These are phyloP conservation scores for Gallinago stenura DNA, from an alignment of 2,797 vertebrate species.

Conservation along the genomic window DNA sequence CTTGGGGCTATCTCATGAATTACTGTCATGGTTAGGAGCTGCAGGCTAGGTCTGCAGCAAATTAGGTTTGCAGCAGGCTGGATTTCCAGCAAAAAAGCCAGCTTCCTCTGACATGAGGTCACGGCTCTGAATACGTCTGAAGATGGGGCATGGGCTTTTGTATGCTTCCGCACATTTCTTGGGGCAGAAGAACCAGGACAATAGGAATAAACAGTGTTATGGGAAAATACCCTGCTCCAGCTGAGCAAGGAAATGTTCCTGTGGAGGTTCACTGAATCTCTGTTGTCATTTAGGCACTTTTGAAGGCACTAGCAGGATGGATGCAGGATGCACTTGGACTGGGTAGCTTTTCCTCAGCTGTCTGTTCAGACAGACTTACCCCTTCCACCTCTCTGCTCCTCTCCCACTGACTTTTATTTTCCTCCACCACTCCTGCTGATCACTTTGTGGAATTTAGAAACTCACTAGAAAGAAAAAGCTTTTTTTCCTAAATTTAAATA, in stretches of 20 bases:
- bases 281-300: background rate
- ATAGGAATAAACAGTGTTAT: background rate
- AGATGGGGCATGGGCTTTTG: background rate
- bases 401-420: background rate
- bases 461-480: background rate
- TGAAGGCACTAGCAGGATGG: background rate
- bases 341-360: background rate
- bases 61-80: background rate
- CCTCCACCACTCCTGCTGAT: background rate
- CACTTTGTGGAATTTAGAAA: background rate
- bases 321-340: background rate
- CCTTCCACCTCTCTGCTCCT: background rate
- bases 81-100: background rate
- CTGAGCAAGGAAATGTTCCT: background rate
- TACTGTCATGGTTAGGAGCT: background rate
- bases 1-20: background rate
- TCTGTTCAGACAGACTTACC: background rate
- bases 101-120: accelerated
- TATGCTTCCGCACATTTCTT: background rate
- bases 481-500: background rate
- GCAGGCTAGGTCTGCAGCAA: background rate
- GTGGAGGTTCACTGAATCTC: background rate
- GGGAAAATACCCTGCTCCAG: background rate
- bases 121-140: background rate
- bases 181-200: background rate